Conservation (phyloP, 2,797 vertebrate species). For the Microctenopoma stevenorrisi region DNA sequence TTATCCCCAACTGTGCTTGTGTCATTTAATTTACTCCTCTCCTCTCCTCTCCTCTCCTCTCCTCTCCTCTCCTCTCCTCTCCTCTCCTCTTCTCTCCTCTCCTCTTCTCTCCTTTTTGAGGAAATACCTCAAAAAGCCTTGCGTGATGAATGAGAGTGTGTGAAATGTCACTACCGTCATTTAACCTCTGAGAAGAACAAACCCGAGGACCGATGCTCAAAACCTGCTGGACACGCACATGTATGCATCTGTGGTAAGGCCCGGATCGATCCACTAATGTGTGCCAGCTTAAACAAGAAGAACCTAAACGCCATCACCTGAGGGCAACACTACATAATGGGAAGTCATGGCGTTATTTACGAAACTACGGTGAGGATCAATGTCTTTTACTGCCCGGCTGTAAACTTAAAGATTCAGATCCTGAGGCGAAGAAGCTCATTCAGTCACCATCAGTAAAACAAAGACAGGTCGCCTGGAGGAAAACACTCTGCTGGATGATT, state of each 20-base stretch:
- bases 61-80: neutral
- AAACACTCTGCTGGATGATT: conserved; percentile 55
- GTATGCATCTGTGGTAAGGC: neutral
- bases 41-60: too few relatives aligned
- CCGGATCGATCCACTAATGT: neutral
- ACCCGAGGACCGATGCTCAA: neutral
- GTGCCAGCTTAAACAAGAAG: conserved; percentile 11
- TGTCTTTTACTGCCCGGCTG: conserved; percentile 32
- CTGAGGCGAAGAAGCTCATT: conserved; percentile 42
- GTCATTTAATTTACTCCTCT: conserved; percentile 42
- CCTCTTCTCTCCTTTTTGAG: neutral
- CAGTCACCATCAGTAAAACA: conserved; percentile 52
- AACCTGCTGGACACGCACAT: neutral
- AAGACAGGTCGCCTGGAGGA: conserved; percentile 52
- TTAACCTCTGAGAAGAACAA: neutral
- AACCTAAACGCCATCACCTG: conserved; percentile 24
- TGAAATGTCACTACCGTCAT: conserved; percentile 3
- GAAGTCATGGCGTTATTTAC: conserved; percentile 43
- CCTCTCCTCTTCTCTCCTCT: neutral
- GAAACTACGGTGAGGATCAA: conserved; percentile 36
- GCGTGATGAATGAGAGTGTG: conserved; percentile 10
- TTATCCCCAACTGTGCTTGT: conserved; percentile 32
- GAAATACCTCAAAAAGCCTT: conserved; percentile 25
- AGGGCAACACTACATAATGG: conserved; percentile 35
- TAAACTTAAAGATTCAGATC: conserved; percentile 52